These are phyloP conservation scores for Theretra japonica DNA, from an alignment of 2,888 invertebrate genomes.

Conservation along the genomic window DNA sequence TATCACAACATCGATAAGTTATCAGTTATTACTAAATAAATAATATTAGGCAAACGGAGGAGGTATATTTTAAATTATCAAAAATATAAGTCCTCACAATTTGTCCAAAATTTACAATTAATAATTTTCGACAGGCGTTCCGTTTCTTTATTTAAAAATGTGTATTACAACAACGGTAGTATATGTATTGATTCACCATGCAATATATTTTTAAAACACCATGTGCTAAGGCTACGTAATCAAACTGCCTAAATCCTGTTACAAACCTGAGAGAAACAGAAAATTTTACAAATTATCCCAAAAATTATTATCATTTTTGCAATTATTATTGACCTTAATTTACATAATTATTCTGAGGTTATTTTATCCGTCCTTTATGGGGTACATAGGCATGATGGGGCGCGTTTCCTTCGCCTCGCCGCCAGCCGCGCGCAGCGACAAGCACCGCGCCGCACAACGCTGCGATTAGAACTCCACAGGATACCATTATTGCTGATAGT, in stretches of 20 bases:
- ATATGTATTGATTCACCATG: no score
- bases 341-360: constrained; percentile 38
- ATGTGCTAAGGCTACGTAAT: no score
- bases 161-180: no score
- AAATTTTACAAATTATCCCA: neutral
- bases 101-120: constrained; percentile 52
- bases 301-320: neutral
- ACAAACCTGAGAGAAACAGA: no score
- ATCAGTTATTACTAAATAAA: constrained; percentile 46
- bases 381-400: constrained; percentile 85
- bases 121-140: neutral
- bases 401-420: constrained; percentile 84
- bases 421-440: constrained; percentile 90
- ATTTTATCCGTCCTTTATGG: constrained; percentile 87
- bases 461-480: constrained; percentile 88
- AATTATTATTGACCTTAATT: neutral
- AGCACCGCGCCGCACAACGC: constrained; percentile 89
- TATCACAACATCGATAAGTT: constrained; percentile 63
- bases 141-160: neutral
- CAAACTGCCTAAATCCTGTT: no score
- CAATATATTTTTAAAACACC: no score
- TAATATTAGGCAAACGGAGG: constrained; percentile 74
- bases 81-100: constrained; percentile 83
- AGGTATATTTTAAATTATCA: constrained; percentile 69
- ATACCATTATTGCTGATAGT: constrained; percentile 88